Percentiles rank a stretch among this genome's conserved stretches.
phyloP scores from a whole-genome alignment of 2,888 invertebrate genomes.

The Drosophila longiperda region DNA sequence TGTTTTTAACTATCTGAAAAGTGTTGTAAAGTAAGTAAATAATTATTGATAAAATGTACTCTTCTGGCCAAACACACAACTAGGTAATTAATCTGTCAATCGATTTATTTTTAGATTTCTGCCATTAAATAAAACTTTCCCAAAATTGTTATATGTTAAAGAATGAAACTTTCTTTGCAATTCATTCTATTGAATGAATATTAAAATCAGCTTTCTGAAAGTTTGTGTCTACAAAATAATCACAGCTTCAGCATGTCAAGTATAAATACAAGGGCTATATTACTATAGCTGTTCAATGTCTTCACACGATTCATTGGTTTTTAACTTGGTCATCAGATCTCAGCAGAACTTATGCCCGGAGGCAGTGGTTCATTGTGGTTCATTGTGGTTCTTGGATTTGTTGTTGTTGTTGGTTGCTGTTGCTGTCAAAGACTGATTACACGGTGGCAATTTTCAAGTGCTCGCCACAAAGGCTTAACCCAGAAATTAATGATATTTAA shows the following conservation, averaged over 20 bases:
- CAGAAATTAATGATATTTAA: slow-evolving; percentile 80
- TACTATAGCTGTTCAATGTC: slow-evolving; percentile 21
- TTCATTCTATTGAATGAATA: background rate
- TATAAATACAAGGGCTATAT: slow-evolving; percentile 9
- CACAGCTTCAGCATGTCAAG: slow-evolving; percentile 37
- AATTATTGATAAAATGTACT: background rate
- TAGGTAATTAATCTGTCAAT: background rate
- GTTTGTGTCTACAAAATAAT: slow-evolving; percentile 13
- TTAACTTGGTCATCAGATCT: slow-evolving; percentile 43
- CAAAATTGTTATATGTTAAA: background rate
- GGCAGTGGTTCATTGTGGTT: slow-evolving; percentile 31
- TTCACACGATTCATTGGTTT: slow-evolving; percentile 33
- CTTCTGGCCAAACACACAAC: background rate
- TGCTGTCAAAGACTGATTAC: slow-evolving; percentile 74
- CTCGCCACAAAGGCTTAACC: slow-evolving; percentile 75
- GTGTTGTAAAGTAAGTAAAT: background rate
- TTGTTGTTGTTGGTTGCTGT: slow-evolving; percentile 24
- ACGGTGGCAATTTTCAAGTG: slow-evolving; percentile 80
- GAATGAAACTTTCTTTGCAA: slow-evolving; percentile 18
- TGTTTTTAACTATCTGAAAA: background rate
- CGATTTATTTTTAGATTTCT: background rate
- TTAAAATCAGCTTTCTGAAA: slow-evolving; percentile 1
- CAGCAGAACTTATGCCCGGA: slow-evolving; percentile 23
- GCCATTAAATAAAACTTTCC: background rate
- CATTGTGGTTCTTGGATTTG: slow-evolving; percentile 38